Evolutionary conservation across 2,888 invertebrate species (phyloP), one percentile per base, ranked within the genome.

Genomic region (Patella pellucida): DNA sequence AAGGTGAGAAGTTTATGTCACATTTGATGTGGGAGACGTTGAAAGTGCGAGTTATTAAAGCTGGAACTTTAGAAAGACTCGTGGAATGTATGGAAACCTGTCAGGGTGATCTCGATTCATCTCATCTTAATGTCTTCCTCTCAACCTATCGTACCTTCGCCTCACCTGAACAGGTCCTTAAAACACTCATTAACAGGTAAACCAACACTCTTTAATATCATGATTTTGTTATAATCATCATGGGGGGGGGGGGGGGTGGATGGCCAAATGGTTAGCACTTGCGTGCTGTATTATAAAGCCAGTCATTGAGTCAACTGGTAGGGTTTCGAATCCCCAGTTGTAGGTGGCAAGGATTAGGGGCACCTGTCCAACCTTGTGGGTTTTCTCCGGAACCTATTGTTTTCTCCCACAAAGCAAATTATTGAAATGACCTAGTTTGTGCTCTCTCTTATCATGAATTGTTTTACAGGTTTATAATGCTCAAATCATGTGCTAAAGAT

Each of bases 51-150:
- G 88, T 89, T 67, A 86, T 99, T 83, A 98, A 98, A 92, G 98
- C 98, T 19, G 99, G 98, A 75, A 97, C 98, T 3, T 94, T 99
- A 84, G 95, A 96, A 89, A 95, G 95, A 86, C 93, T 99, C 81
- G 97, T 99, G 76, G 98, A 98, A 92, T 96, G 96, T 77, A 93
- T 98, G 84, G 96, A 96, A 79, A 96, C 96, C 76, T 97, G 97
- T 91, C 96, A 97, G 88, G 98, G 98, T 69, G 97, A 98, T 92
- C 93, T 98, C 86, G 98, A 99, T 93, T 97, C 97, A 79, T 97
- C 98, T 52, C 98, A 98, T 92, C 96, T 99, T 91, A 89, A 98
- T 92, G 97, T 98, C 72, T 99, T 99, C 92, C 94, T 99, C 85
- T 96, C 97, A 83, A 97, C 97, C 1, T 98, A 96, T 92, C 93